Conservation (phyloP, 2,888 invertebrate species). For the Pyrochroa serraticornis region DNA sequence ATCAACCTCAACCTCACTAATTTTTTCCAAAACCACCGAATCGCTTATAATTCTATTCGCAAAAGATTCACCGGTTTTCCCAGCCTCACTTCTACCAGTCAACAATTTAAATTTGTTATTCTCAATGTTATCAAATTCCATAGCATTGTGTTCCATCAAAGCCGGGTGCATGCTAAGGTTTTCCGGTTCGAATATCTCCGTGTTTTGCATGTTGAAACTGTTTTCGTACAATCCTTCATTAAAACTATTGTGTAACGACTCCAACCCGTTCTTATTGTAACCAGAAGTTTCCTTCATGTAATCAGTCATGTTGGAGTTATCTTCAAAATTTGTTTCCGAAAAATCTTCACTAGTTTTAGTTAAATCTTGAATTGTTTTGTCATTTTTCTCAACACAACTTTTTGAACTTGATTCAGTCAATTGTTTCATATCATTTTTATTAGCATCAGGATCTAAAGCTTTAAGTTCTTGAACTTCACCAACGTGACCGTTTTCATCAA, state of each 20-base stretch:
- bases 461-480: constrained; percentile 52
- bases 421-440: constrained; percentile 1
- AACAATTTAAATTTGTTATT: constrained; percentile 15
- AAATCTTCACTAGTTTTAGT: neutral
- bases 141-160: constrained; percentile 8
- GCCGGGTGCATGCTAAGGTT: constrained; percentile 27
- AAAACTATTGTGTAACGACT: constrained; percentile 6
- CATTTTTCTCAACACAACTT: neutral
- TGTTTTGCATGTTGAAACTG: constrained; percentile 19
- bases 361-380: neutral
- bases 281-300: constrained; percentile 9
- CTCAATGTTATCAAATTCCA: constrained; percentile 8
- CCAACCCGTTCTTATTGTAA: constrained; percentile 6
- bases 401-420: neutral
- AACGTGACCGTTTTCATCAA: constrained; percentile 53
- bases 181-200: constrained; percentile 25
- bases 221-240: constrained; percentile 18
- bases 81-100: neutral
- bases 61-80: neutral
- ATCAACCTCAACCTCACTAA: constrained; percentile 2
- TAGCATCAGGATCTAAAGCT: constrained; percentile 22
- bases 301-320: constrained; percentile 3
- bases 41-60: neutral
- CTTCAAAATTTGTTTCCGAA: neutral
- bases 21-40: neutral